A percentile compares a stretch with the other conserved stretches of the same genome.
Conservation (phyloP, 2,888 invertebrate genomes). For the Heterodera filipjevi region DNA sequence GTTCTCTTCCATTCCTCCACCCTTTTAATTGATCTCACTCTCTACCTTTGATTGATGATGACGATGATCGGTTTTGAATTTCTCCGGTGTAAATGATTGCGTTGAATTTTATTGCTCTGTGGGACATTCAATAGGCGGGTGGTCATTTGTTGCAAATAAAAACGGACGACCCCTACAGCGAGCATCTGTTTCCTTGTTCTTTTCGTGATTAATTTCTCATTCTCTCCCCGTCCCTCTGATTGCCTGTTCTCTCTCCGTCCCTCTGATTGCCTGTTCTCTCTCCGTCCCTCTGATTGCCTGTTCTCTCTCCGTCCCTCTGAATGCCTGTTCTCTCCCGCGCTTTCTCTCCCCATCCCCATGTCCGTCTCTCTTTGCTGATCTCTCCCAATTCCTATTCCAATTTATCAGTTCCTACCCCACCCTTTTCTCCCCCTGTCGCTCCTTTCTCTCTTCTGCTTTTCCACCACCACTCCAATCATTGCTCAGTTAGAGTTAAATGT, state of each 20-base stretch:
- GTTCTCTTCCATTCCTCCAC: background rate
- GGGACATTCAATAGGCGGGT: too few species aligned
- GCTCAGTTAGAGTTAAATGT: background rate
- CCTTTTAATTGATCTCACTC: background rate
- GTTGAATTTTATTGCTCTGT: too few species aligned
- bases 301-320: too few species aligned
- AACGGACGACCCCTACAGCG: too few species aligned
- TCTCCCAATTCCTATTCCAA: background rate
- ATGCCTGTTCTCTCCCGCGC: background rate
- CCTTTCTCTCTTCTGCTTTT: background rate
- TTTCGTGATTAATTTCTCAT: too few species aligned
- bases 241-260: background rate
- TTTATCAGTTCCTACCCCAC: too few species aligned
- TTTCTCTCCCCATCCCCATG: background rate
- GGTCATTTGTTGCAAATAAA: too few species aligned
- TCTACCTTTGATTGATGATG: background rate
- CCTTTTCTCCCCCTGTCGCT: too few species aligned
- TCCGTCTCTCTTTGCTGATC: background rate
- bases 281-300: too few species aligned
- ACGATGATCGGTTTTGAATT: background rate
- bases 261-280: background rate
- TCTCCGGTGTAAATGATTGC: constrained; percentile 3
- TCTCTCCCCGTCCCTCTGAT: background rate
- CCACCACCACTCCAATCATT: background rate
- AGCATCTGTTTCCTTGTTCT: too few species aligned